These are phyloP conservation scores for Eristalis pertinax DNA, from an alignment of 2,888 invertebrate species.

Conservation along the genomic window DNA sequence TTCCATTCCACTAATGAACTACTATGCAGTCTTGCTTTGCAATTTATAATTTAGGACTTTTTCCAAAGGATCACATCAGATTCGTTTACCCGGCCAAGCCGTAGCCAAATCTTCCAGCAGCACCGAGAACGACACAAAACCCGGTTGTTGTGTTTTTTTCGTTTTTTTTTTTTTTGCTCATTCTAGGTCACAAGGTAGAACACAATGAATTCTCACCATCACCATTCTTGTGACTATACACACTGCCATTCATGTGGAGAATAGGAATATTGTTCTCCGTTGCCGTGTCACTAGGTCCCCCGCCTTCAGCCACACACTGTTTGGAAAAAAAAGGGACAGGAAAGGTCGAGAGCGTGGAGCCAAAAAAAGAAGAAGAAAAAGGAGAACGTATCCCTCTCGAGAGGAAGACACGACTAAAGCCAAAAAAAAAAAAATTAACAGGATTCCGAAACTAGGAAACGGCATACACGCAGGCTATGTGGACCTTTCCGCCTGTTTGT, in stretches of 20 bases:
- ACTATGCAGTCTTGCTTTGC: conserved; percentile 49
- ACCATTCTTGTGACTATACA: neutral
- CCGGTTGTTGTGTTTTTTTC: neutral
- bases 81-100: conserved; percentile 4
- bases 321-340: neutral
- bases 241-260: neutral
- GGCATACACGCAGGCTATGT: neutral
- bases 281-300: conserved; percentile 11
- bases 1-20: conserved; percentile 58
- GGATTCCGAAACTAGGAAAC: conserved; percentile 18
- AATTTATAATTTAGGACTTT: conserved; percentile 54
- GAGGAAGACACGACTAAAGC: neutral
- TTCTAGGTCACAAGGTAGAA: conserved; percentile 53
- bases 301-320: neutral
- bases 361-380: no score
- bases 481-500: conserved; percentile 22
- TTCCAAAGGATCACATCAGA: conserved; percentile 18
- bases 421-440: neutral
- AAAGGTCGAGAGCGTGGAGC: conserved; percentile 23
- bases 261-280: conserved; percentile 12
- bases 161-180: neutral
- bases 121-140: conserved; percentile 22
- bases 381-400: neutral
- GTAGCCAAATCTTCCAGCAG: neutral
- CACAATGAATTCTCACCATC: conserved; percentile 27